Evolutionary conservation across 23 tunicate genomes (phyloP).

Genomic region (Clavelina lepadiformis): DNA sequence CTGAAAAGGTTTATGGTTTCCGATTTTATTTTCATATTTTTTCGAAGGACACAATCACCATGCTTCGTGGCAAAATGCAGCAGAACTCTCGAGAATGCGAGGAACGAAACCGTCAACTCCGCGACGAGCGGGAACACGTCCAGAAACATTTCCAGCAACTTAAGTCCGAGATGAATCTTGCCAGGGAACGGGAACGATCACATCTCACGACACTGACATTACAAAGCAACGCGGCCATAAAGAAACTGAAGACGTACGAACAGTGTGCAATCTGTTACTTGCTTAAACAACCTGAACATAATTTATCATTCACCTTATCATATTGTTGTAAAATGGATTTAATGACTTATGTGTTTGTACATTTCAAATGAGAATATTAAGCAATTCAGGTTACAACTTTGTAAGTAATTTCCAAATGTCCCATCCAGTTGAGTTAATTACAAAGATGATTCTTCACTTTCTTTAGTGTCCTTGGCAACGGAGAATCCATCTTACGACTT

Average conservation of each 20-base stretch:
- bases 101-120: slow-evolving; percentile 55
- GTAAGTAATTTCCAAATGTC: too few species aligned
- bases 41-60: slow-evolving; percentile 65
- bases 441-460: background rate
- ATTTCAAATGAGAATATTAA: too few species aligned
- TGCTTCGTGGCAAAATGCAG: slow-evolving; percentile 76
- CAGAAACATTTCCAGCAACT: slow-evolving; percentile 80
- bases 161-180: slow-evolving; percentile 67
- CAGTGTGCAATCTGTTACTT: too few species aligned
- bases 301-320: too few species aligned
- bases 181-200: slow-evolving; percentile 57
- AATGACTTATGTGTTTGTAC: too few species aligned
- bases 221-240: slow-evolving; percentile 75
- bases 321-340: too few species aligned
- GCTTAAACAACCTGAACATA: too few species aligned
- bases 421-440: too few species aligned
- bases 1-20: too few species aligned
- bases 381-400: too few species aligned
- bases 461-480: slow-evolving; percentile 50
- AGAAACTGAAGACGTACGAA: slow-evolving; percentile 52
- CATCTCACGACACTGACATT: slow-evolving; percentile 57
- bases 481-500: slow-evolving; percentile 57
- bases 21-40: too few species aligned
- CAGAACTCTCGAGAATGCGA: slow-evolving; percentile 91
- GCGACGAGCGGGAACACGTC: slow-evolving; percentile 77